Base-by-base conservation (phyloP, 2,888 invertebrate genomes). In the Rhagium mordax region DNA sequence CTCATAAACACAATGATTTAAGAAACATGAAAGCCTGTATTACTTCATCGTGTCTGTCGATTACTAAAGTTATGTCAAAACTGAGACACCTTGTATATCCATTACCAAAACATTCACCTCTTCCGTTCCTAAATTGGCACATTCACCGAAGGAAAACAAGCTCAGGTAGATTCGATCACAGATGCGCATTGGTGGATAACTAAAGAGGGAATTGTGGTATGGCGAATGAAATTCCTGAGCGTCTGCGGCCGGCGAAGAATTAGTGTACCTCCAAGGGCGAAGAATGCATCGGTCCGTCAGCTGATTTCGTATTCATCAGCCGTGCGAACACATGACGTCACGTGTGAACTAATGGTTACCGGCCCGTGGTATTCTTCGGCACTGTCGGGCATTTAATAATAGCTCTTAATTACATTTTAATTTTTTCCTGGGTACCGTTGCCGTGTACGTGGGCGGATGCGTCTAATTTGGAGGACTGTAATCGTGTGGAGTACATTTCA, bases 321-420 rank as follows among this genome's bases (percentile, higher is more conserved):
- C 67, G 60, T 48, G n/a, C n/a, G 57, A 5, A 18, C 15, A 20
- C 70, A 60, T 70, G 68, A 64, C 67, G 57, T 74, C 71, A 74
- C 74, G 74, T 71, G 57, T 68, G 65, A 15, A 55, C 74, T 74
- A 74, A 74, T 71, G 74, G 48, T n/a, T 33, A 33, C 53, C 55
- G 61, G 70, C 61, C 27, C 59, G 59, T 59, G 59, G 27, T 24
- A 59, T 16, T 51, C 18, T 20, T 51, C 16, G 51, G 51, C 18
- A 20, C 20, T 18, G 51, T 18, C 18, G 51, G 51, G 18, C 20
- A 51, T 51, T 20, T 51, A 51, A 51, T 51, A 18, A 51, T 4
- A 20, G 51, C 20, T 51, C 2, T 51, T 51, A 51, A 51, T 51
- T 51, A 51, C 16, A 10, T 10, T 10, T 51, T 51, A 51, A 51